phyloP scores from a whole-genome alignment of 2,888 invertebrate genomes.

The Thecophora atra region DNA sequence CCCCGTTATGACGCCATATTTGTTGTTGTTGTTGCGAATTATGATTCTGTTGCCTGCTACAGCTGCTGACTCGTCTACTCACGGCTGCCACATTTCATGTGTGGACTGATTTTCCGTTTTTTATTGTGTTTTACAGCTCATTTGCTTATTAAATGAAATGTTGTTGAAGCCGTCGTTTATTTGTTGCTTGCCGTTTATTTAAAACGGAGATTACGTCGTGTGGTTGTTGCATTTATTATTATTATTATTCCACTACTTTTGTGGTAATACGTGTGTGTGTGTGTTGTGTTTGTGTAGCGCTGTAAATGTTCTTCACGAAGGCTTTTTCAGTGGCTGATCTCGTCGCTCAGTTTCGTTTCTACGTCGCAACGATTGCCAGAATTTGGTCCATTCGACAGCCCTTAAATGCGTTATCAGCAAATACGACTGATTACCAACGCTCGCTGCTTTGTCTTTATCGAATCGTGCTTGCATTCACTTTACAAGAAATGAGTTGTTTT shows the following conservation, averaged over 20 bases:
- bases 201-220: conserved; percentile 41
- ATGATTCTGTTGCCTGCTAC: conserved; percentile 6
- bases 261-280: neutral
- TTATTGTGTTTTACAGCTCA: conserved; percentile 54
- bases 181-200: conserved; percentile 45
- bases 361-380: conserved; percentile 1
- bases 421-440: neutral
- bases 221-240: conserved; percentile 34
- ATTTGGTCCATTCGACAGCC: conserved; percentile 18
- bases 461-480: neutral
- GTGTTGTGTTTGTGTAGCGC: conserved; percentile 1
- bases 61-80: conserved; percentile 6
- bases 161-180: conserved; percentile 37
- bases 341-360: neutral
- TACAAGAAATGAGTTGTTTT: neutral
- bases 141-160: conserved; percentile 58
- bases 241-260: neutral
- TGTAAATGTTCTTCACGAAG: neutral
- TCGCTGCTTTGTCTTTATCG: neutral
- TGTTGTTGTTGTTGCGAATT: too few relatives aligned
- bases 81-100: conserved; percentile 22
- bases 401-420: conserved; percentile 24
- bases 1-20: conserved; percentile 37
- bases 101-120: conserved; percentile 5
- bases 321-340: too few relatives aligned